These are phyloP conservation scores for Sebastes paucispinis DNA, from an alignment of 2,797 vertebrate species.

Conservation along the genomic window DNA sequence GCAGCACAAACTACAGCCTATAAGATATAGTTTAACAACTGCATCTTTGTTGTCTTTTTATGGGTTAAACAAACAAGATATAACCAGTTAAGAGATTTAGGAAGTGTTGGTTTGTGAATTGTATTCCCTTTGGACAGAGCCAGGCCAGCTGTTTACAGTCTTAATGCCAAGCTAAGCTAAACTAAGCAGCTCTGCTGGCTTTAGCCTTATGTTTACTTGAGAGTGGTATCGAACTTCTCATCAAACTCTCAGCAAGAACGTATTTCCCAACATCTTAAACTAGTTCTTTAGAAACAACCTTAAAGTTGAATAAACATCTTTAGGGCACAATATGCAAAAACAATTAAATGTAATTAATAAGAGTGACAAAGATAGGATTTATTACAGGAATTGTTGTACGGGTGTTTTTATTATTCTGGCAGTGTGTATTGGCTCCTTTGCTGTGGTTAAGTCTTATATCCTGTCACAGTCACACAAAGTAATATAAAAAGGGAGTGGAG, in stretches of 20 bases:
- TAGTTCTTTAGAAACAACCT: background rate
- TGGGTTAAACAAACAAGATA: background rate
- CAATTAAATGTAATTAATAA: background rate
- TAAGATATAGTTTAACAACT: background rate
- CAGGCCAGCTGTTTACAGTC: background rate
- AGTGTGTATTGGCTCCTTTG: background rate
- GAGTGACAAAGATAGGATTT: background rate
- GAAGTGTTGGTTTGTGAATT: background rate
- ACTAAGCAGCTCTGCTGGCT: background rate
- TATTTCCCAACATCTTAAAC: background rate
- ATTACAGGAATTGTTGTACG: background rate
- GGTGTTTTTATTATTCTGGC: constrained; percentile 16
- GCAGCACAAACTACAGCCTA: background rate
- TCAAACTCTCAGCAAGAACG: background rate
- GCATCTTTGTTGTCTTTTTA: background rate
- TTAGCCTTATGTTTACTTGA: background rate
- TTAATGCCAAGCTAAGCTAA: background rate
- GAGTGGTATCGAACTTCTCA: background rate
- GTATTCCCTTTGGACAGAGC: background rate
- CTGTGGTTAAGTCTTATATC: constrained; percentile 2
- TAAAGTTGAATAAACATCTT: background rate
- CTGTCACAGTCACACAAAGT: background rate
- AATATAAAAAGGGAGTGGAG: constrained; percentile 36
- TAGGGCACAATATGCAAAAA: background rate
- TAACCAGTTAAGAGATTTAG: background rate